These are phyloP conservation scores for Craterocephalus amniculus DNA, from an alignment of 2,797 vertebrate species.

Conservation along the genomic window DNA sequence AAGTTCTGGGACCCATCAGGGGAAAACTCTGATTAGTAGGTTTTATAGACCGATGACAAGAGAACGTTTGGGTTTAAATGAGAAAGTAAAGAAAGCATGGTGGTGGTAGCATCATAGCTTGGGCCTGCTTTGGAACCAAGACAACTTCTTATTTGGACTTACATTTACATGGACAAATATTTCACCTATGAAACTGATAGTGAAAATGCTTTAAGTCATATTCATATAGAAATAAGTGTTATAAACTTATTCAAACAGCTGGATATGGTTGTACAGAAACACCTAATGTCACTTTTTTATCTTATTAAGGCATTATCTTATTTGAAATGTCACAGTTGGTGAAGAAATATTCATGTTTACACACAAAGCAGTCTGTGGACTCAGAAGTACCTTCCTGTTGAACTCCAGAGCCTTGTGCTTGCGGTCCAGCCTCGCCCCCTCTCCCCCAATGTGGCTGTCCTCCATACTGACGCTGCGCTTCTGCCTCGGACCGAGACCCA, in stretches of 20 bases:
- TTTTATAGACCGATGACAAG: too few species aligned
- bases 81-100: background rate
- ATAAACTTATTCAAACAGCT: background rate
- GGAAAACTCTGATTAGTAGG: too few species aligned
- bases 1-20: too few species aligned
- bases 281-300: background rate
- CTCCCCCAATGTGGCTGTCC: conserved; percentile 70
- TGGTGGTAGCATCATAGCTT: background rate
- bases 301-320: too few species aligned
- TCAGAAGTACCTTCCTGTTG: conserved; percentile 86
- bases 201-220: background rate
- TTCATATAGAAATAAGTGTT: background rate
- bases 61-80: background rate
- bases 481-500: conserved; percentile 82
- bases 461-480: conserved; percentile 66
- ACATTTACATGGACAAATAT: too few species aligned
- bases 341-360: background rate
- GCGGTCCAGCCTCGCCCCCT: conserved; percentile 80
- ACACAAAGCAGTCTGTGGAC: background rate
- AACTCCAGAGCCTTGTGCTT: conserved; percentile 93
- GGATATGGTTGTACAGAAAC: background rate
- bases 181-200: too few species aligned
- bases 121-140: background rate
- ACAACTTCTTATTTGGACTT: background rate
- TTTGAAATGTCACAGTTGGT: background rate